Evolutionary conservation across 2,888 invertebrate species (phyloP).

Genomic region (Notodonta dromedarius): DNA sequence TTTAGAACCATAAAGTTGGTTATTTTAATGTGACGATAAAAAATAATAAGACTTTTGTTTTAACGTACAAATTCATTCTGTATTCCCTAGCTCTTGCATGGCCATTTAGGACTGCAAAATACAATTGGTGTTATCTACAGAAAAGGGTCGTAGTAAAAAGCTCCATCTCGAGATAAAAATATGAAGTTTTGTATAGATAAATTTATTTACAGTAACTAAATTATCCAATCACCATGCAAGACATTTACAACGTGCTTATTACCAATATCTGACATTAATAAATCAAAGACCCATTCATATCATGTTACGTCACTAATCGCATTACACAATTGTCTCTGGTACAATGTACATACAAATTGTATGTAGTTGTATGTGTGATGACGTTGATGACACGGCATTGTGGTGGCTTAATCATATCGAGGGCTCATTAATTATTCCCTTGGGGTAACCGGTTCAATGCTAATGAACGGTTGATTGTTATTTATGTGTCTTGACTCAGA

Average conservation of each 20-base stretch:
- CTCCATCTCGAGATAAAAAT: no score
- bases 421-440: slow-evolving; percentile 73
- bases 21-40: no score
- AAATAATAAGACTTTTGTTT: no score
- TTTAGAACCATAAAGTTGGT: no score
- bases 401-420: slow-evolving; percentile 75
- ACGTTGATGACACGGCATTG: slow-evolving; percentile 74
- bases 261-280: slow-evolving; percentile 37
- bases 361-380: slow-evolving; percentile 26
- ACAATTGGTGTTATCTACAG: no score
- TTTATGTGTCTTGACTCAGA: slow-evolving; percentile 30
- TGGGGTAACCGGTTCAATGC: slow-evolving; percentile 53
- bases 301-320: slow-evolving; percentile 64
- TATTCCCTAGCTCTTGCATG: no score
- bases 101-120: no score
- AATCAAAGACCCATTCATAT: slow-evolving; percentile 43
- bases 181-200: no score
- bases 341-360: slow-evolving; percentile 26
- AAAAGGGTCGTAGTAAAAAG: no score
- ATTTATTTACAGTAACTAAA: no score
- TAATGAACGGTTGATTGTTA: slow-evolving; percentile 58
- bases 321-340: slow-evolving; percentile 15
- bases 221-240: no score
- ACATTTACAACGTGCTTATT: slow-evolving; percentile 15
- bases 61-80: no score